Evolutionary conservation across 2,888 invertebrate species (phyloP).

Genomic region (Meteorus cinctellus): DNA sequence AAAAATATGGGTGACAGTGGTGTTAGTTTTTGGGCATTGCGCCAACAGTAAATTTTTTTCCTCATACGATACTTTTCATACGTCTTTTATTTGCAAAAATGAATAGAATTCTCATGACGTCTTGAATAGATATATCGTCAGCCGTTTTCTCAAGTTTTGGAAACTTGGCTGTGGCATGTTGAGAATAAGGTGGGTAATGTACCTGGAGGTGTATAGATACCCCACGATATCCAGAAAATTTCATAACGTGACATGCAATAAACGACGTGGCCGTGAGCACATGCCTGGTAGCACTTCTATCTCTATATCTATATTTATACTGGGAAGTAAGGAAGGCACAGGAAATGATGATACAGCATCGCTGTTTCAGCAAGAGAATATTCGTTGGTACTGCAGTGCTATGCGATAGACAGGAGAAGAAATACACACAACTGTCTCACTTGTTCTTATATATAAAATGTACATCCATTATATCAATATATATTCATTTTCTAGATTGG

Average conservation of each 20-base stretch:
- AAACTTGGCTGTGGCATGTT: constrained; percentile 35
- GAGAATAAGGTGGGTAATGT: constrained; percentile 13
- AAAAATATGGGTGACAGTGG: background rate
- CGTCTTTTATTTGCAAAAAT: constrained; percentile 34
- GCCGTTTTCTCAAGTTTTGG: constrained; percentile 31
- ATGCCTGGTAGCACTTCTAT: constrained; percentile 22
- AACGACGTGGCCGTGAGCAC: constrained; percentile 41
- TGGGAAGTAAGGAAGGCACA: background rate
- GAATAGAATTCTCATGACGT: constrained; percentile 39
- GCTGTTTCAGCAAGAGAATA: constrained; percentile 55
- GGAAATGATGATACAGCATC: constrained; percentile 45
- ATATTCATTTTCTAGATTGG: constrained; percentile 13
- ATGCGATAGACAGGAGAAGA: constrained; percentile 34
- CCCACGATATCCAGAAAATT: constrained; percentile 50
- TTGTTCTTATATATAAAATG: background rate
- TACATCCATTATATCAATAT: background rate
- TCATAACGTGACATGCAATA: constrained; percentile 57
- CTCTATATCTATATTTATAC: background rate
- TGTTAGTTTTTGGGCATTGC: constrained; percentile 3
- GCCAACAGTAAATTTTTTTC: constrained; percentile 29
- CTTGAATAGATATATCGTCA: constrained; percentile 29
- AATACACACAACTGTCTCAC: constrained; percentile 43
- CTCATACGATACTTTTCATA: constrained; percentile 40
- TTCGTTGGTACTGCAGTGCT: constrained; percentile 58
- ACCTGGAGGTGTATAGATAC: constrained; percentile 41